Evolutionary conservation across 2,113 vertebrate species (phyloP).

Genomic region (Sander vitreus): DNA sequence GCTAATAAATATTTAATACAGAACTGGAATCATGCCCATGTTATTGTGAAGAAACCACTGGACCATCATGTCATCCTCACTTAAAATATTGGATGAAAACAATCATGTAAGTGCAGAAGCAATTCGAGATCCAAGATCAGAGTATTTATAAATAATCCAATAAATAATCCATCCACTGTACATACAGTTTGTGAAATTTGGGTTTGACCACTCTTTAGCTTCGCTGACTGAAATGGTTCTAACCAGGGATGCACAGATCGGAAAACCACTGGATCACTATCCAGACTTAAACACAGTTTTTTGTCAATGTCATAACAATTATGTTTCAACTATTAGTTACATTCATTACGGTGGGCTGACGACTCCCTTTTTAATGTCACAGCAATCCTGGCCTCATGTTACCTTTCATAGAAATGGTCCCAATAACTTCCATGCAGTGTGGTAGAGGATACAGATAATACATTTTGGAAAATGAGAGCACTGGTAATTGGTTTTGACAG

Average conservation of each 20-base stretch:
- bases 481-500: not conserved
- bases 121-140: not conserved
- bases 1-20: not conserved
- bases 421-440: no score
- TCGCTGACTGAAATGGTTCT: not conserved
- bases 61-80: not conserved
- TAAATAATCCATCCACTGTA: not conserved
- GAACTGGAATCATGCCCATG: not conserved
- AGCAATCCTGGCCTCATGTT: not conserved
- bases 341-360: not conserved
- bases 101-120: not conserved
- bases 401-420: not conserved
- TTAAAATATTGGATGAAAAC: not conserved
- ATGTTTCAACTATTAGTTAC: no score
- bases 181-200: no score
- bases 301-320: not conserved
- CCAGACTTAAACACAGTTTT: not conserved
- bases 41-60: not conserved
- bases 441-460: not conserved
- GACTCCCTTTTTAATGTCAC: not conserved
- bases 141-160: not conserved
- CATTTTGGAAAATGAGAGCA: not conserved
- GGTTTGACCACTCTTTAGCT: not conserved
- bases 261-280: not conserved
- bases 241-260: not conserved